Percentiles rank a stretch among this genome's conserved stretches.
phyloP scores from a whole-genome alignment of 2,797 vertebrate species.

The Zenarchopterus dispar region DNA sequence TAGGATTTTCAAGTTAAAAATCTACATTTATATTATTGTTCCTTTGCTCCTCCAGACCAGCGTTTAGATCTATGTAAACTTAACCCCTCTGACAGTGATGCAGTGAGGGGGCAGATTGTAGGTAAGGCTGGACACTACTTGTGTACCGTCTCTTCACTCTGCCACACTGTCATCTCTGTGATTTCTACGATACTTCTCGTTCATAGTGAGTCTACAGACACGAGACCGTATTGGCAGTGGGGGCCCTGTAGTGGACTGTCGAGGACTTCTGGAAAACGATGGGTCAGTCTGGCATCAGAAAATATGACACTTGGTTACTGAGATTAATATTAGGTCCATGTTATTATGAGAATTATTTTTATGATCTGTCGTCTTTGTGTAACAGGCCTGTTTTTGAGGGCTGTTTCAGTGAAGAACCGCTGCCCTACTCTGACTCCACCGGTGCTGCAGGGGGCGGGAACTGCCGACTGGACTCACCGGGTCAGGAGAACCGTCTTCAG shows the following conservation, averaged over 20 bases:
- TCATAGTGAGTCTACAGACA: conserved; percentile 95
- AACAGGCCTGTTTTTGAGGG: conserved; percentile 90
- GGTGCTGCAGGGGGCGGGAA: conserved; percentile 92
- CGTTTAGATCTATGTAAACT: conserved; percentile 99
- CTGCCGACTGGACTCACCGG: conserved; percentile 91
- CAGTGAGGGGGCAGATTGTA: conserved; percentile 97
- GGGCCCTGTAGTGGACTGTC: conserved; percentile 96
- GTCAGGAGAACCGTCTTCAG: conserved; percentile 91
- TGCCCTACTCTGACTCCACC: conserved; percentile 91
- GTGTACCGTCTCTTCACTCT: neutral
- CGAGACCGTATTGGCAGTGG: conserved; percentile 94
- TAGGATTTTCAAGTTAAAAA: too few relatives aligned
- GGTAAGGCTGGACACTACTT: conserved; percentile 83
- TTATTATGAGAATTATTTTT: neutral
- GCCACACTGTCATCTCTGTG: too few relatives aligned
- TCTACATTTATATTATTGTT: too few relatives aligned
- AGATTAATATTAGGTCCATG: too few relatives aligned
- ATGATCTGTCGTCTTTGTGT: conserved; percentile 11
- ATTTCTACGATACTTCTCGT: neutral
- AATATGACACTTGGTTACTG: neutral
- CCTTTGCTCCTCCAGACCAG: conserved; percentile 86
- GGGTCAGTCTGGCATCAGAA: conserved; percentile 83
- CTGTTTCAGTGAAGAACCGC: conserved; percentile 94
- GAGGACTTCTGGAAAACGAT: conserved; percentile 95
- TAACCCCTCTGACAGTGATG: conserved; percentile 95